Base-by-base conservation (phyloP, 2,113 vertebrate species). In the Pampusana beccarii region DNA sequence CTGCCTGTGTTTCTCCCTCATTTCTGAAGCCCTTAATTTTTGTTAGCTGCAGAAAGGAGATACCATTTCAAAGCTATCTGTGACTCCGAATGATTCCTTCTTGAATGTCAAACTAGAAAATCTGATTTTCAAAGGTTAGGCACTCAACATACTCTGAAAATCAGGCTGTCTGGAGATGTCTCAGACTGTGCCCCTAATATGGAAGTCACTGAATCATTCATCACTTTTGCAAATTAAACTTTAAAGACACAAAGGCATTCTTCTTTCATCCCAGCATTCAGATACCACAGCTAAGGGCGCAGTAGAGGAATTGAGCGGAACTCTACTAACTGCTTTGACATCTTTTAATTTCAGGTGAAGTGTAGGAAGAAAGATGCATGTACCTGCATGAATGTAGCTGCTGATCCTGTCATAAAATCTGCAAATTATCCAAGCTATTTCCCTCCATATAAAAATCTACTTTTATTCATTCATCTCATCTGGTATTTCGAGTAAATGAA, bases 201-300 rank as follows among this genome's bases (percentile, higher is more conserved):
- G 80, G 57, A 89, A 92, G 67, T 29, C 86, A 81, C 83, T 48
- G 34, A 80, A 85, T 93, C 81, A 97, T 65, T 96, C 70, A 94
- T 91, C 81, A 70, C 50, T 91, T 90, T 33, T 62, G 54, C 28
- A 95, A 96, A 96, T 94, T 66, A 95, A 95, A 90, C 18, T 94
- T 79, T 42, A 73, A 85, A 70, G 21, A 78, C 36, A 89, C 42
- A 46, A 84, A 95, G 94, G 85, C 36, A 38, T 86, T 70, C 29
- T 91, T 93, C 87, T 95, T 90, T 94, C 79, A 88, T 95, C n/a
- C 16, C 6, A 0, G 54, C 29, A 70, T 85, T 86, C 54, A 88
- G 87, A 88, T 62, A 96, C n/a, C n/a, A 77, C 40, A 70, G 78
- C 56, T 58, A 80, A 91, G 36, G 74, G 87, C 7, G 2, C 33